Evolutionary conservation across 2,797 vertebrate species (phyloP).

Genomic region (Iguana delicatissima): DNA sequence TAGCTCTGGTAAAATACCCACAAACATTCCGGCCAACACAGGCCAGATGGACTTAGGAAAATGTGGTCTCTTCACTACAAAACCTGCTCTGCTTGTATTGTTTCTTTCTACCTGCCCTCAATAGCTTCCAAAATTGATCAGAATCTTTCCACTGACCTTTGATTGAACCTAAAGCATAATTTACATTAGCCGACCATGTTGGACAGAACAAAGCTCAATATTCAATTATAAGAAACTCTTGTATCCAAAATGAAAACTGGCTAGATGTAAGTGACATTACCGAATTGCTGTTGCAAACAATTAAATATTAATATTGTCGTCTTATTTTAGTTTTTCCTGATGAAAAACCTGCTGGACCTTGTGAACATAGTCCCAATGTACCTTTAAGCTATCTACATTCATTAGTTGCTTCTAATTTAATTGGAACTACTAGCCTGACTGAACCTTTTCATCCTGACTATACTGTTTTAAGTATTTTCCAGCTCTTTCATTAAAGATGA

Average conservation of each 20-base stretch:
- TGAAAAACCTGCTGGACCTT: background rate
- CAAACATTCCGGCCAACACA: too few species aligned
- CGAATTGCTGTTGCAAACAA: background rate
- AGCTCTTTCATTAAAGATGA: background rate
- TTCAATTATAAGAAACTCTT: background rate
- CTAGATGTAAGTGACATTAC: background rate
- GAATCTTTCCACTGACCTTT: background rate
- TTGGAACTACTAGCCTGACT: background rate
- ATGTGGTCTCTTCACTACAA: background rate
- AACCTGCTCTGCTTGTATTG: background rate
- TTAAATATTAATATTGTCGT: background rate
- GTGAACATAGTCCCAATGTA: background rate
- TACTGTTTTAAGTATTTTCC: background rate
- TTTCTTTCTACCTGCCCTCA: background rate
- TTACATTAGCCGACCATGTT: background rate
- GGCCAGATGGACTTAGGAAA: background rate
- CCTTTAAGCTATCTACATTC: background rate
- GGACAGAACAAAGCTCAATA: constrained; percentile 2
- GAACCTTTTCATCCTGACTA: background rate
- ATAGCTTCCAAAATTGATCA: background rate
- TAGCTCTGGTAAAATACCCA: too few species aligned
- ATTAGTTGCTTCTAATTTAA: constrained; percentile 12
- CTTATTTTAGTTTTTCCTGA: background rate
- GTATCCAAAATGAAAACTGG: background rate
- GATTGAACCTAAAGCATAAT: background rate